Conservation (phyloP, 2,888 invertebrate genomes). For the Parnassius smintheus region DNA sequence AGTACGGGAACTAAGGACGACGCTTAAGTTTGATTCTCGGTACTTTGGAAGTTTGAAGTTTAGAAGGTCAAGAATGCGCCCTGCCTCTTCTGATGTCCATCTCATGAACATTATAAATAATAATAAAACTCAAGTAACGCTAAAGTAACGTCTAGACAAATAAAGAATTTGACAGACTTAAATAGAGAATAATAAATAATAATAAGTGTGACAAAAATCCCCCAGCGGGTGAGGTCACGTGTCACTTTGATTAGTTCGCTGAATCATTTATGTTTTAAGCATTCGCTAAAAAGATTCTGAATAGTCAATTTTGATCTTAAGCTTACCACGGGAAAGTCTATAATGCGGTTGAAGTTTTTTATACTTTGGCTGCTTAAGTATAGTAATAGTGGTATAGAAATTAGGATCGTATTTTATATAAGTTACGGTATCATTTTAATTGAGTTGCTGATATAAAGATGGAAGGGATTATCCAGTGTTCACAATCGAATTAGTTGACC, state of each 20-base stretch:
- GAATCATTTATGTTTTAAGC: constrained; percentile 48
- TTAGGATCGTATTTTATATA: not conserved
- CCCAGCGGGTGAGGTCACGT: constrained; percentile 51
- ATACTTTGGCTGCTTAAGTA: constrained; percentile 2
- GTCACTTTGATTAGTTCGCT: constrained; percentile 66
- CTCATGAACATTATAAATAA: too few relatives aligned
- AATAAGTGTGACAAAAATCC: constrained; percentile 29
- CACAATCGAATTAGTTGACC: constrained; percentile 72
- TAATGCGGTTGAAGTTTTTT: constrained; percentile 20
- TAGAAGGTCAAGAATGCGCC: too few relatives aligned
- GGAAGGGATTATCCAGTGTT: constrained; percentile 48
- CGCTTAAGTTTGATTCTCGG: too few relatives aligned
- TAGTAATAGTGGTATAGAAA: not conserved
- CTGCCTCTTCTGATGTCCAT: too few relatives aligned
- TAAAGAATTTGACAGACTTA: not conserved
- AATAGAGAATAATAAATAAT: constrained; percentile 17
- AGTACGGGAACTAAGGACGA: too few relatives aligned
- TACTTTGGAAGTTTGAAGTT: too few relatives aligned
- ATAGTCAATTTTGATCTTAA: constrained; percentile 31
- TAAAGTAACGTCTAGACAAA: not conserved
- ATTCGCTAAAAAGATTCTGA: constrained; percentile 26
- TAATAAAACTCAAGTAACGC: too few relatives aligned
- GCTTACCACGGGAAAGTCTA: constrained; percentile 17
- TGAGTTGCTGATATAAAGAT: constrained; percentile 25
- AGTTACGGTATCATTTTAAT: constrained; percentile 33